Percentiles rank a stretch among this genome's conserved stretches.
These are phyloP conservation scores for Whitmania pigra DNA, from an alignment of 1,140 invertebrate species.

Conservation along the genomic window DNA sequence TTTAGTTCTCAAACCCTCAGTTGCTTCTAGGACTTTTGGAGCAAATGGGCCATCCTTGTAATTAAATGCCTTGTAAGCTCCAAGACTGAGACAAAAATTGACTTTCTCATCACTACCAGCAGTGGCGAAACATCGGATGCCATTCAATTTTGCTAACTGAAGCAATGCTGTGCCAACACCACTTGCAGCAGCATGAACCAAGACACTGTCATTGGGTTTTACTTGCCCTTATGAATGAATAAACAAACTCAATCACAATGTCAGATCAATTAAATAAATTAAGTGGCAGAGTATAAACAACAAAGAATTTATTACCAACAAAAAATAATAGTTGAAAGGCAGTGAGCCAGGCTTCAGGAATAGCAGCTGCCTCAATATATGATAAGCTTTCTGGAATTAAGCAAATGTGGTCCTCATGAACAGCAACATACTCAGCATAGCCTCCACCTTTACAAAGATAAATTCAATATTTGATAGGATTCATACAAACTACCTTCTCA, in stretches of 20 bases:
- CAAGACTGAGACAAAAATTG: slow-evolving; percentile 30
- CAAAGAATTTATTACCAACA: slow-evolving; percentile 29
- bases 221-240: slow-evolving; percentile 28
- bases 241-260: background rate
- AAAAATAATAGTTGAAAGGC: slow-evolving; percentile 39
- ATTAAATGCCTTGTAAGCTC: slow-evolving; percentile 36
- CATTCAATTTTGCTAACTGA: slow-evolving; percentile 33
- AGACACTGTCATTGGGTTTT: slow-evolving; percentile 31
- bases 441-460: slow-evolving; percentile 33
- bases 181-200: slow-evolving; percentile 41
- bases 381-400: slow-evolving; percentile 31
- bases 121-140: slow-evolving; percentile 33
- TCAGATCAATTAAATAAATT: background rate
- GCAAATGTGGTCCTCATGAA: slow-evolving; percentile 35
- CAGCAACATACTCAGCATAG: slow-evolving; percentile 40
- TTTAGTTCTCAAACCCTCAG: slow-evolving; percentile 28
- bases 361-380: slow-evolving; percentile 36
- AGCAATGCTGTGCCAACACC: slow-evolving; percentile 40
- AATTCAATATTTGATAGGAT: too few species aligned
- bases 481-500: too few species aligned
- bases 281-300: background rate
- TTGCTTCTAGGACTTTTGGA: slow-evolving; percentile 31
- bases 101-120: slow-evolving; percentile 38
- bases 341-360: slow-evolving; percentile 42
- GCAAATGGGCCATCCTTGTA: slow-evolving; percentile 36